Conservation (phyloP, 2,888 invertebrate genomes). For the Euphydryas editha region DNA sequence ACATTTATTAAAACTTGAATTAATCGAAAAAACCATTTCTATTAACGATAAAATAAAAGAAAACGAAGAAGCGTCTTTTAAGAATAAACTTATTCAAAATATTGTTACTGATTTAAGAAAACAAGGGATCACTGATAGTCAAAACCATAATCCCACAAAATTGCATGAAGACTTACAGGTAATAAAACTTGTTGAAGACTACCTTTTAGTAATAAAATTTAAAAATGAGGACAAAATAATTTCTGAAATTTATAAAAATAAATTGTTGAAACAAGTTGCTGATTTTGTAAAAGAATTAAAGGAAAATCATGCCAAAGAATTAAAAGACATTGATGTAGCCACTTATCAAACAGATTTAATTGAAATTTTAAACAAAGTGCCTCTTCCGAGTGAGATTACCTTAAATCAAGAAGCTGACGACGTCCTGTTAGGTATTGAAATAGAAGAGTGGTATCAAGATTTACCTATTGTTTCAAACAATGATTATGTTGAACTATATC, state of each 20-base stretch:
- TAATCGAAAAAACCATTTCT: conserved; percentile 57
- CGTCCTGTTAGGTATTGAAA: conserved; percentile 59
- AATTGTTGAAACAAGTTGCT: conserved; percentile 53
- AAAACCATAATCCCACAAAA: conserved; percentile 42
- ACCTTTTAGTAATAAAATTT: conserved; percentile 54
- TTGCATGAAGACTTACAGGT: conserved; percentile 55
- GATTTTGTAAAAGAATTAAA: conserved; percentile 54
- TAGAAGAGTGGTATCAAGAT: conserved; percentile 66
- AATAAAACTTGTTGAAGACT: conserved; percentile 58
- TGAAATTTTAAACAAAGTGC: conserved; percentile 56
- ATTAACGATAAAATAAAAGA: conserved; percentile 51
- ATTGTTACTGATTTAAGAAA: conserved; percentile 50
- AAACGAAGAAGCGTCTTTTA: conserved; percentile 51
- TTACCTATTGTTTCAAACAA: conserved; percentile 52
- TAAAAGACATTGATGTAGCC: conserved; percentile 49
- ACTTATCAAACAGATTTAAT: conserved; percentile 54
- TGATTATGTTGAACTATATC: conserved; percentile 45
- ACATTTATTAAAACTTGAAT: conserved; percentile 53
- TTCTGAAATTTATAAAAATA: conserved; percentile 57
- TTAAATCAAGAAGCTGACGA: conserved; percentile 61
- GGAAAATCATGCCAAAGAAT: conserved; percentile 47
- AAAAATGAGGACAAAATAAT: conserved; percentile 55
- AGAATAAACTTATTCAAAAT: conserved; percentile 56
- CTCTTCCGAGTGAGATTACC: conserved; percentile 56
- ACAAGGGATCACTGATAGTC: conserved; percentile 32